phyloP scores from a whole-genome alignment of 2,113 vertebrate species.

The Channa maculata region DNA sequence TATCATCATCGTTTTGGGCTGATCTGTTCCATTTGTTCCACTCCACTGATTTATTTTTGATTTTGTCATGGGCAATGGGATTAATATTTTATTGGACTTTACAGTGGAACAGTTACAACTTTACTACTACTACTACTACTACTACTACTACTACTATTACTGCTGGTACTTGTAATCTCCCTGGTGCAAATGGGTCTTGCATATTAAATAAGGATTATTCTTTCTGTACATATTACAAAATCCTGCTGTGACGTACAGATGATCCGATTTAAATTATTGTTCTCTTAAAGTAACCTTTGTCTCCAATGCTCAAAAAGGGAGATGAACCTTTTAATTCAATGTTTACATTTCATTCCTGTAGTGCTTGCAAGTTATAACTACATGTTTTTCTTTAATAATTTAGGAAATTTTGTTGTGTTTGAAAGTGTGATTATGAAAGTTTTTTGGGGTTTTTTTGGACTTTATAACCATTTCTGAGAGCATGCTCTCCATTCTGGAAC shows the following conservation, averaged over 20 bases:
- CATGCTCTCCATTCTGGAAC: neutral
- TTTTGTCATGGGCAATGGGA: slow-evolving; percentile 12
- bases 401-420: no score
- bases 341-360: neutral
- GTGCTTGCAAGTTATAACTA: neutral
- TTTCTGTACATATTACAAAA: neutral
- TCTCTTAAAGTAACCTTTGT: neutral
- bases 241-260: neutral
- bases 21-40: slow-evolving; percentile 43
- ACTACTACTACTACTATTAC: neutral
- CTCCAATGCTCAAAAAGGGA: neutral
- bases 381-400: neutral
- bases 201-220: neutral
- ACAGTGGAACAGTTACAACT: neutral
- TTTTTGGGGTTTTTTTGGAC: no score
- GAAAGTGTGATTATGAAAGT: no score
- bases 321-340: neutral
- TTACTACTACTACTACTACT: neutral
- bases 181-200: neutral
- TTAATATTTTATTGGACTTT: neutral
- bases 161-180: neutral
- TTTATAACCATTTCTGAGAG: no score
- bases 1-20: slow-evolving; percentile 42
- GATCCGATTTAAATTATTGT: no score
- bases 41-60: slow-evolving; percentile 24